Evolutionary conservation across 1,140 invertebrate genomes (phyloP).

Genomic region (Galendromus occidentalis): DNA sequence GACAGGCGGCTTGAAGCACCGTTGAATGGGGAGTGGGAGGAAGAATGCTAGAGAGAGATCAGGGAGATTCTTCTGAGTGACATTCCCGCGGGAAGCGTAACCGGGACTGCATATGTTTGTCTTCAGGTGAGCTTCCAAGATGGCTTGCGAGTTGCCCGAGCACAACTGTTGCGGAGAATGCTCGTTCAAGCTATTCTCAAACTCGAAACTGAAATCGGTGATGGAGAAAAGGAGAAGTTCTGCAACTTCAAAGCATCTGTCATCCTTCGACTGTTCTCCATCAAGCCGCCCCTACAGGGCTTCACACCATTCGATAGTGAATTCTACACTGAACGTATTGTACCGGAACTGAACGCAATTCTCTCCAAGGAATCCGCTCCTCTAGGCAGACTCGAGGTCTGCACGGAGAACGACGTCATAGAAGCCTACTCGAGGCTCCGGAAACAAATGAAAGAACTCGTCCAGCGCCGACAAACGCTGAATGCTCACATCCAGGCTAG

Average conservation of each 20-base stretch:
- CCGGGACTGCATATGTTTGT: too few relatives aligned
- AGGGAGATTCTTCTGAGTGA: too few relatives aligned
- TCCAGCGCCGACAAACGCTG: neutral
- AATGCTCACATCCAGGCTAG: neutral
- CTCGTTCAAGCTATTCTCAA: neutral
- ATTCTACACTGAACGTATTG: neutral
- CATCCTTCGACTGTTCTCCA: neutral
- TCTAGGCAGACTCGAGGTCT: neutral
- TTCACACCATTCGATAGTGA: neutral
- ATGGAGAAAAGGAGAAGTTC: neutral
- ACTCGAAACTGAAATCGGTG: neutral
- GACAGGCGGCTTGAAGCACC: too few relatives aligned
- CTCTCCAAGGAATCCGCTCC: neutral
- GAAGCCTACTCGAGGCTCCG: neutral
- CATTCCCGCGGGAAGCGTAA: too few relatives aligned
- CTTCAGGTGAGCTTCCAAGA: too few relatives aligned
- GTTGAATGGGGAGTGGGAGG: too few relatives aligned
- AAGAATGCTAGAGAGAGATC: too few relatives aligned
- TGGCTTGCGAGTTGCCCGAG: neutral
- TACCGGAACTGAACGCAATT: neutral
- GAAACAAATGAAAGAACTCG: neutral
- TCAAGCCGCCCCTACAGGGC: neutral
- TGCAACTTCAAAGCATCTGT: neutral
- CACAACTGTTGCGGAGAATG: neutral
- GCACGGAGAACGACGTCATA: neutral